Conservation (phyloP, 2,888 invertebrate genomes). For the Lochmaea crataegi region DNA sequence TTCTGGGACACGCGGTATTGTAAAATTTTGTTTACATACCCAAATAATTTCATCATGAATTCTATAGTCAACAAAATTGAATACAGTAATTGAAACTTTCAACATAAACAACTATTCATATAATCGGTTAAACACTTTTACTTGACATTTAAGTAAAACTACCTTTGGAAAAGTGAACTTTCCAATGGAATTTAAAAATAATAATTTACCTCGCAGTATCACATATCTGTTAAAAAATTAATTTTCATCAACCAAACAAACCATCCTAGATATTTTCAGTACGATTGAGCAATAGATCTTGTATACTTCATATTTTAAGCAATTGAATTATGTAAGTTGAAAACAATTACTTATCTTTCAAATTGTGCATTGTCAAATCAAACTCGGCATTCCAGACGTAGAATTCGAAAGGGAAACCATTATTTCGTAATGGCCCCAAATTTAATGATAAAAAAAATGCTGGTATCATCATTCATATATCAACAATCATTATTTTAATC, state of each 20-base stretch:
- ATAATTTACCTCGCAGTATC: neutral
- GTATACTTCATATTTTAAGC: neutral
- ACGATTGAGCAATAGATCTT: constrained; percentile 1
- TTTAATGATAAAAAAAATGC: neutral
- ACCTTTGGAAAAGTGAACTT: neutral
- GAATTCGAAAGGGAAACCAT: neutral
- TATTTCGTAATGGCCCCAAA: neutral
- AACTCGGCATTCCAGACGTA: neutral
- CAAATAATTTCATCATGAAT: too few species aligned
- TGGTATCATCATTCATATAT: constrained; percentile 8
- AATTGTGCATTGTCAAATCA: constrained; percentile 4
- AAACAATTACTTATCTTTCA: neutral
- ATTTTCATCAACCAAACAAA: neutral
- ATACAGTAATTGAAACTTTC: too few species aligned
- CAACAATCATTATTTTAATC: constrained; percentile 8
- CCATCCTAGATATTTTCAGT: neutral
- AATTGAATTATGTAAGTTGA: neutral
- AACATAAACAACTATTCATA: neutral
- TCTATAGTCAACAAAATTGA: neutral
- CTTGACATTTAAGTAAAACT: neutral
- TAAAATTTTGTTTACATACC: too few species aligned
- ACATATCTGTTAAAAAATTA: neutral
- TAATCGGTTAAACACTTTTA: neutral
- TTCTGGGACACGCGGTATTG: too few species aligned
- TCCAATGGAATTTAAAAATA: neutral